Base-by-base conservation (phyloP, 2,113 vertebrate genomes). In the Planiliza haematocheilus region DNA sequence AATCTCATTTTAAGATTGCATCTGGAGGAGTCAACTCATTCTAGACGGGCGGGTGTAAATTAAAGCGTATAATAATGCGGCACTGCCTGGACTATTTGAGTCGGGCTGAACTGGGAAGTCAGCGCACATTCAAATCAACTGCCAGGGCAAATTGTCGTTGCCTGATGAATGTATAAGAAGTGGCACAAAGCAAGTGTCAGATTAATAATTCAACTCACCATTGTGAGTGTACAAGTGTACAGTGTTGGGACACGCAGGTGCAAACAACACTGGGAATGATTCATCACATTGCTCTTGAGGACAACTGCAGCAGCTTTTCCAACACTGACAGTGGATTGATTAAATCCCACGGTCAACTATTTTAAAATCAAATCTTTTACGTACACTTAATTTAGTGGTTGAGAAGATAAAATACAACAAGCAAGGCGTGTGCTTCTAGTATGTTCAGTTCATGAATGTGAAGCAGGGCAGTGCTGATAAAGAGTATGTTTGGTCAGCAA, bases 1-100 rank as follows among this genome's bases (percentile, higher is more conserved):
- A 87, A 90, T 89, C 83, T 90, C 70, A 74, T 84, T 85, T 86
- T 84, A 87, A 86, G 65, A 75, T 30, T 79, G 81, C 85, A 88
- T 88, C 86, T 84, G 79, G 82, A 88, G 81, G 83, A 82, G 69
- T 64, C 62, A 18, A 46, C 65, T 52, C 61, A 61, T 45, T 51
- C 36, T 68, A 70, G 87, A 84, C 66, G 17, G 63, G 58, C 69
- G 71, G 63, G n/a, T 85, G 83, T 81, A 86, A 84, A 81, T 89
- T 89, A 85, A 81, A 89, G 79, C 36, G 49, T 72, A 77, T 81
- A 62, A 83, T 68, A 86, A 75, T 64, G 48, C 65, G 18, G 75
- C 38, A 45, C 57, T 63, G 67, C 52, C 58, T 50, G 63, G 64
- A 58, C 64, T 18, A 16, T 59, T 52, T 1, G 6, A 81, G 77